Percentiles rank a stretch among this genome's conserved stretches.
Evolutionary conservation across 2,797 vertebrate species (phyloP).

Genomic region (Lemur catta): DNA sequence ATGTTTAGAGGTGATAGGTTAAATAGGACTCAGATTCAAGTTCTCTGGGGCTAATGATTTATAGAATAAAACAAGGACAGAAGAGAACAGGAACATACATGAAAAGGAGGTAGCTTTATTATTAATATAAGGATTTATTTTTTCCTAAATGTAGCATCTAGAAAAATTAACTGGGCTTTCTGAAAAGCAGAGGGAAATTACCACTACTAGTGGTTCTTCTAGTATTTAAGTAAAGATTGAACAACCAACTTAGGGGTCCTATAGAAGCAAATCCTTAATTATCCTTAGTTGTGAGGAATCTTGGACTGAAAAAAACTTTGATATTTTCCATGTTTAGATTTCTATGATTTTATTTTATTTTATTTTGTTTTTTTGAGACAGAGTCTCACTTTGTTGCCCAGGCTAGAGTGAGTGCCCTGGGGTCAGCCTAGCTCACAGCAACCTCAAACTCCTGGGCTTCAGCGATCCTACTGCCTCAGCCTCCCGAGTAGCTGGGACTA

Average conservation of each 20-base stretch:
- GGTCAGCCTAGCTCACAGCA: too few relatives aligned
- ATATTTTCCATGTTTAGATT: neutral
- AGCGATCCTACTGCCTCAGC: too few relatives aligned
- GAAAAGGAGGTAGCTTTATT: neutral
- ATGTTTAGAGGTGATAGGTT: neutral
- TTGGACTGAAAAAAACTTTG: neutral
- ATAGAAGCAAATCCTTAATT: neutral
- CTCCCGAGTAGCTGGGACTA: too few relatives aligned
- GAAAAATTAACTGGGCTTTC: conserved; percentile 6
- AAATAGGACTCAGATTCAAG: neutral
- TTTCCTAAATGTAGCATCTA: neutral
- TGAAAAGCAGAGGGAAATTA: neutral
- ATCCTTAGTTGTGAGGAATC: neutral
- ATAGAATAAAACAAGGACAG: neutral
- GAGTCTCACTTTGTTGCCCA: too few relatives aligned
- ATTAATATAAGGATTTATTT: neutral
- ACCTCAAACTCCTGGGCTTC: too few relatives aligned
- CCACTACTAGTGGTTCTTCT: neutral
- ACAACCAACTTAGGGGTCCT: neutral
- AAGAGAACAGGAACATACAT: neutral
- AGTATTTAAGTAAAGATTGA: neutral
- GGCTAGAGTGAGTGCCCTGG: too few relatives aligned
- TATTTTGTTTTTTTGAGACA: too few relatives aligned
- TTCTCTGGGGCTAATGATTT: neutral
- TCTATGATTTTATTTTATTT: neutral